These are phyloP conservation scores for Melipona bicolor DNA, from an alignment of 2,888 invertebrate genomes.

Conservation along the genomic window DNA sequence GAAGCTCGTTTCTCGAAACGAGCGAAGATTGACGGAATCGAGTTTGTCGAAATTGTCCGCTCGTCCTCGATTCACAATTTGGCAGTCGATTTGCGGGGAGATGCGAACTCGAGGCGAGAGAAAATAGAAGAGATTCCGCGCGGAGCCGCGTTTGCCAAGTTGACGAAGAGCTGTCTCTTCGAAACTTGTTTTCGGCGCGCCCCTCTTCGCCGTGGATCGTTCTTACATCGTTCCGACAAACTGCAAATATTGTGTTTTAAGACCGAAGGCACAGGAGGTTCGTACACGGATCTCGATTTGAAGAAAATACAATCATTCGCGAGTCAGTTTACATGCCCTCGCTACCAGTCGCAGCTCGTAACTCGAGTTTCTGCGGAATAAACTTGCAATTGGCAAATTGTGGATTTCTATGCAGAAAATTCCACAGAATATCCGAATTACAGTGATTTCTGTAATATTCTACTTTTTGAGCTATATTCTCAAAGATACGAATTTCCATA, in stretches of 20 bases:
- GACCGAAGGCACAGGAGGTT: constrained; percentile 10
- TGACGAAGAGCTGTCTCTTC: not conserved
- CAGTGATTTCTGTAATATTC: too few species aligned
- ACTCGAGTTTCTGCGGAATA: not conserved
- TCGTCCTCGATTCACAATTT: not conserved
- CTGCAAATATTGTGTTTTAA: not conserved
- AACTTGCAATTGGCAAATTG: constrained; percentile 6
- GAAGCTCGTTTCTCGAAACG: constrained; percentile 3
- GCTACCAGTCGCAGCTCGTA: constrained; percentile 16
- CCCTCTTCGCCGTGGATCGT: too few species aligned
- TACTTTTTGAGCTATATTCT: too few species aligned
- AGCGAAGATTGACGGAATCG: constrained; percentile 32
- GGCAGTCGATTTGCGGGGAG: not conserved
- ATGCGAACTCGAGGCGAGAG: not conserved
- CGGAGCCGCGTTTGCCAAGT: not conserved
- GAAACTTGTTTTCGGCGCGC: not conserved
- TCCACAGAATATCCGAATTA: too few species aligned
- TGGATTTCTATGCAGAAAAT: too few species aligned
- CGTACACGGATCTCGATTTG: constrained; percentile 5
- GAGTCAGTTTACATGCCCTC: constrained; percentile 22
- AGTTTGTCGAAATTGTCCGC: constrained; percentile 27
- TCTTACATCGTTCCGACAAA: not conserved
- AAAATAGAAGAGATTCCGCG: not conserved
- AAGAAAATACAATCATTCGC: not conserved
- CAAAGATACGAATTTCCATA: too few species aligned